phyloP scores from a whole-genome alignment of 2,797 vertebrate genomes.

The Periparus ater region DNA sequence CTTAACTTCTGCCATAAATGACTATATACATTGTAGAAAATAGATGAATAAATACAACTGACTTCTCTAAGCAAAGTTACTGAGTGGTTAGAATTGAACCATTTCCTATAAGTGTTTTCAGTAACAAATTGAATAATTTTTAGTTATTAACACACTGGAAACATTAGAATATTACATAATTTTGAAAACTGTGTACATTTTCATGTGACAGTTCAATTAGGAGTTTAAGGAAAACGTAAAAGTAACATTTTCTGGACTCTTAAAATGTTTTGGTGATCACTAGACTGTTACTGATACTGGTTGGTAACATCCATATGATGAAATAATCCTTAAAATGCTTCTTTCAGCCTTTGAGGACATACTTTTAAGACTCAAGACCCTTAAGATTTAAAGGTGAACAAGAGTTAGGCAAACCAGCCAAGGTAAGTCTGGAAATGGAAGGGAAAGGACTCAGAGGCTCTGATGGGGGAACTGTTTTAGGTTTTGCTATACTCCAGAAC shows the following conservation, averaged over 20 bases:
- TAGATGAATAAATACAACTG: neutral
- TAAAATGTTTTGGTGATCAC: neutral
- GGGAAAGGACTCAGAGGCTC: neutral
- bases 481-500: neutral
- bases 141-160: neutral
- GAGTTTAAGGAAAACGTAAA: neutral
- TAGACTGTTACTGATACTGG: neutral
- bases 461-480: neutral
- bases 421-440: neutral
- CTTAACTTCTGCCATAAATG: neutral
- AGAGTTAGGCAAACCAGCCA: neutral
- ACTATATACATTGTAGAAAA: neutral
- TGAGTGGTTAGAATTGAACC: neutral
- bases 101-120: neutral
- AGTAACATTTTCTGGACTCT: neutral
- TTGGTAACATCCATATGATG: neutral
- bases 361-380: neutral
- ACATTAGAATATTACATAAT: neutral
- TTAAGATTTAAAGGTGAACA: neutral
- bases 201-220: neutral
- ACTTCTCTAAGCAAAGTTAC: neutral
- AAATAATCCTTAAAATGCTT: neutral
- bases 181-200: neutral
- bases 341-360: neutral
- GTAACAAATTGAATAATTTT: neutral